Evolutionary conservation across 2,113 vertebrate species (phyloP), one percentile per base, ranked within the genome.

Genomic region (Phylloscopus trochilus): DNA sequence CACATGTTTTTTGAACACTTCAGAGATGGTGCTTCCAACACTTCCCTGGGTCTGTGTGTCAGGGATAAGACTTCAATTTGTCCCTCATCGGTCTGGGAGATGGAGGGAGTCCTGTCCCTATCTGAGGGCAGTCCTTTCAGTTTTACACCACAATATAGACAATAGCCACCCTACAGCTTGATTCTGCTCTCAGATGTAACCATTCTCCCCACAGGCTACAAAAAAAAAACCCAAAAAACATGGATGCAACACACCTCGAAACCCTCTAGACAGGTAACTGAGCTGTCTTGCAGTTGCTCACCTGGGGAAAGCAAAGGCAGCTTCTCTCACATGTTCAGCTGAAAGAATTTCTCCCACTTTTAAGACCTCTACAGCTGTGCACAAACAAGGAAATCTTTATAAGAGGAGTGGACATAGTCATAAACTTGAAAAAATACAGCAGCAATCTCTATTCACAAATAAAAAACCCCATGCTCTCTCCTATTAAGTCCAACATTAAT

Each of bases 361-460:
- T 33, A 91, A 89, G 81, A 56, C 14, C 13, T 83, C 51, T 80
- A 92, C 67, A 86, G 68, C 85, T 90, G 79, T 70, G 39, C 64
- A 80, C 60, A 90, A 81, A 68, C 73, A 94, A 95, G 44, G 72
- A 86, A 75, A 83, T 87, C 64, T 93, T 95, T 86, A 27, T 78
- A 70, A 90, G 62, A 80, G 39, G 35, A 84, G 33, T 41, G 35
- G 44, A 90, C 51, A 59, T 24, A 80, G 55, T 59, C 35, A 74
- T 90, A 94, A 94, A 92, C 64, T 87, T 88, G 79, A 35, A 67
- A 88, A 95, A 92, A 90, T 44, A 79, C 22, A 92, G 63, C 63
- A 80, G 47, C 39, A 59, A 37, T 55, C 43, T 83, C 72, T 93
- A 44, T 68, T 37, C 0, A 0, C 72, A 81, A 93, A 83, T 92